These are phyloP conservation scores for Tapera naevia DNA, from an alignment of 2,797 vertebrate genomes.

Conservation along the genomic window DNA sequence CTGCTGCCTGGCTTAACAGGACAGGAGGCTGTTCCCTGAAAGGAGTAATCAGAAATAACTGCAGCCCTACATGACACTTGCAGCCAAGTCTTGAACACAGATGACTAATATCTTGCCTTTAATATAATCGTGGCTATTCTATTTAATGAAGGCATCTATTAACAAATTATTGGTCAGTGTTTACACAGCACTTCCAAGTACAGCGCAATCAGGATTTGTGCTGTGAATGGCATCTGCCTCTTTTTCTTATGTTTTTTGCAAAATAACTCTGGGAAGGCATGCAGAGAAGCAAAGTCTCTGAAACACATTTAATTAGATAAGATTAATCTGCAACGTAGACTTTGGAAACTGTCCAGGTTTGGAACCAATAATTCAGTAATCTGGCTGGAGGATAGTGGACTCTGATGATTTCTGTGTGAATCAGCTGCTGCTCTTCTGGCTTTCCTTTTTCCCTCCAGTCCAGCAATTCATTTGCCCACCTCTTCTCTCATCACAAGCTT, in stretches of 20 bases:
- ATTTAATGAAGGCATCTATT: not conserved
- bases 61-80: not conserved
- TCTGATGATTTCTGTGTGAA: not conserved
- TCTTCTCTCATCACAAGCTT: not conserved
- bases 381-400: not conserved
- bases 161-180: not conserved
- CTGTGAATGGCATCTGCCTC: not conserved
- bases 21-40: not conserved
- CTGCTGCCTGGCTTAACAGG: not conserved
- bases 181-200: not conserved
- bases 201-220: not conserved
- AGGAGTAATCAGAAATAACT: not conserved
- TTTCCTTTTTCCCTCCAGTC: not conserved
- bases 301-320: slow-evolving; percentile 43
- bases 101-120: not conserved
- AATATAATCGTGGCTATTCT: not conserved
- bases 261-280: not conserved
- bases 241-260: not conserved
- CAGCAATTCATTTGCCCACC: not conserved
- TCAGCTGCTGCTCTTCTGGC: not conserved
- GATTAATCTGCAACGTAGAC: slow-evolving; percentile 24
- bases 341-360: slow-evolving; percentile 6
- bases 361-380: slow-evolving; percentile 10
- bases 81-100: not conserved
- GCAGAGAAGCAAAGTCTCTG: not conserved